phyloP scores from a whole-genome alignment of 2,113 vertebrate species.

The Himantopus leucocephalus region DNA sequence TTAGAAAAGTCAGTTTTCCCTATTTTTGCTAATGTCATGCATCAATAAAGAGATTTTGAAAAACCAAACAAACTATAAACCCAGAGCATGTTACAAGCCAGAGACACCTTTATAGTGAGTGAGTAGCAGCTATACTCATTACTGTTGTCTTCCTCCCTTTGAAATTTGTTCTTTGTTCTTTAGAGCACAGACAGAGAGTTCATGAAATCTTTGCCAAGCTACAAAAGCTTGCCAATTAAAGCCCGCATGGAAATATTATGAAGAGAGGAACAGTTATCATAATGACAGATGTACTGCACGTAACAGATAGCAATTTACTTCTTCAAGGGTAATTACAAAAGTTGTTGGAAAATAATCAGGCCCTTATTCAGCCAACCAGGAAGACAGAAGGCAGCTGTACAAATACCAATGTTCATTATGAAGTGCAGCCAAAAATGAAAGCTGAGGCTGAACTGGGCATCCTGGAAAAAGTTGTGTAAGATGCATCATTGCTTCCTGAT shows the following conservation, averaged over 20 bases:
- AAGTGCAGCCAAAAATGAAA: neutral
- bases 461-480: neutral
- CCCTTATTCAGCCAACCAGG: constrained; percentile 37
- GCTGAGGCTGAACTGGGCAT: neutral
- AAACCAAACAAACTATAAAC: neutral
- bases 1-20: neutral
- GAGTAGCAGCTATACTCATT: neutral
- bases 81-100: neutral
- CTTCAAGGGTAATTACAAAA: constrained; percentile 72
- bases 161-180: constrained; percentile 18
- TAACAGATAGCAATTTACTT: constrained; percentile 63
- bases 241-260: constrained; percentile 47
- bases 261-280: constrained; percentile 60
- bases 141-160: constrained; percentile 19
- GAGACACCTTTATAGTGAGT: neutral
- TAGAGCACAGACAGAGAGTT: neutral
- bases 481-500: neutral
- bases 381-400: constrained; percentile 48
- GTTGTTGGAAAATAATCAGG: constrained; percentile 73
- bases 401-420: constrained; percentile 18
- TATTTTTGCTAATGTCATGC: neutral
- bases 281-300: constrained; percentile 68
- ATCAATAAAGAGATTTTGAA: neutral
- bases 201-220: neutral
- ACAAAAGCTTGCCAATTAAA: constrained; percentile 55